Evolutionary conservation across 2,888 invertebrate species (phyloP).

Genomic region (Hyalella azteca): DNA sequence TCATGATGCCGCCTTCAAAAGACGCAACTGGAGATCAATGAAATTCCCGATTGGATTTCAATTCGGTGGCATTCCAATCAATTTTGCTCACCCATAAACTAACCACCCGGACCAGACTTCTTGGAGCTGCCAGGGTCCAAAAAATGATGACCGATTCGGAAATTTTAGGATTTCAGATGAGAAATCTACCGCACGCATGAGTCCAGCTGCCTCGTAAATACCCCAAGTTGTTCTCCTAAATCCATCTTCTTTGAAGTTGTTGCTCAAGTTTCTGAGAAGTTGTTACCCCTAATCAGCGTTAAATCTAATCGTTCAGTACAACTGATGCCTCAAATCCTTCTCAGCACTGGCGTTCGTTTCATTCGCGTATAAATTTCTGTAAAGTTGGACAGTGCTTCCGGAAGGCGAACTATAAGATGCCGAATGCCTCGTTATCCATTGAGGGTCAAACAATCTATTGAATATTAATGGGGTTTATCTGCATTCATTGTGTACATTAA

Average conservation of each 20-base stretch:
- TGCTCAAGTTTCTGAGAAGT: background rate
- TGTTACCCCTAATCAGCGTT: slow-evolving; percentile 12
- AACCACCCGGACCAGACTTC: no score
- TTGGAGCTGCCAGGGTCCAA: background rate
- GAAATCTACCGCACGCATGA: background rate
- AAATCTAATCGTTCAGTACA: slow-evolving; percentile 22
- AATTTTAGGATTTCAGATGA: slow-evolving; percentile 20
- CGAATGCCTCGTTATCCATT: no score
- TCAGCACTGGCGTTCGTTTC: background rate
- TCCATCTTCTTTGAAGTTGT: slow-evolving; percentile 13
- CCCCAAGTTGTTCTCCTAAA: slow-evolving; percentile 25
- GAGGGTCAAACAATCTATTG: no score
- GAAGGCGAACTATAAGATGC: background rate
- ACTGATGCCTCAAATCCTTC: slow-evolving; percentile 7
- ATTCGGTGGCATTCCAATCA: no score
- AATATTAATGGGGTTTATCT: no score
- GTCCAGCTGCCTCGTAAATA: slow-evolving; percentile 24
- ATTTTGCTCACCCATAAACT: background rate
- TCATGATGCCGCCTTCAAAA: no score
- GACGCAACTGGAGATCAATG: no score
- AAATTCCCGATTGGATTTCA: no score
- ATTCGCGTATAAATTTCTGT: background rate
- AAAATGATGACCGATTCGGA: background rate
- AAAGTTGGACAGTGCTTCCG: background rate
- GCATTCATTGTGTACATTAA: no score